These are phyloP conservation scores for Hylyphantes graminicola DNA, from an alignment of 1,140 invertebrate genomes.

Conservation along the genomic window DNA sequence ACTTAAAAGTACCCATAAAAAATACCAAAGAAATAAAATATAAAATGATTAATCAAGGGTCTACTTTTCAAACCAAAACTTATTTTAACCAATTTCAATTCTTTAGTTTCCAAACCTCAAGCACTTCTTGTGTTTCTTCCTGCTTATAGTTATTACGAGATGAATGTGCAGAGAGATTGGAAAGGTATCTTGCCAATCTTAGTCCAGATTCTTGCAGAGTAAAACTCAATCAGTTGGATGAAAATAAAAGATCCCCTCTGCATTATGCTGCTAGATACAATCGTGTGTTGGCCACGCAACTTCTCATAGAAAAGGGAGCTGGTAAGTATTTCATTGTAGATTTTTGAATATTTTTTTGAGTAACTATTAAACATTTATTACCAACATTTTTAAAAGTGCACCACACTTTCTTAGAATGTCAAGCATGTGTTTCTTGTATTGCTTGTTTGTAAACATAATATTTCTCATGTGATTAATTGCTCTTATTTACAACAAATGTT, in stretches of 20 bases:
- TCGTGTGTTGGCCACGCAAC: conserved; percentile 65
- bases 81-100: neutral
- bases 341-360: too few relatives aligned
- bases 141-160: conserved; percentile 24
- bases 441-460: too few relatives aligned
- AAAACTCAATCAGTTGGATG: conserved; percentile 67
- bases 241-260: conserved; percentile 67
- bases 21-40: too few relatives aligned
- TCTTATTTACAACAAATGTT: too few relatives aligned
- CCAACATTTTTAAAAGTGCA: too few relatives aligned
- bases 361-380: too few relatives aligned
- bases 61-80: too few relatives aligned
- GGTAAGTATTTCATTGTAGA: conserved; percentile 62
- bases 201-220: conserved; percentile 18
- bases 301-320: conserved; percentile 68
- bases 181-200: conserved; percentile 17
- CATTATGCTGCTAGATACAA: conserved; percentile 70
- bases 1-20: too few relatives aligned
- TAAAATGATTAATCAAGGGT: too few relatives aligned
- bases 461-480: too few relatives aligned
- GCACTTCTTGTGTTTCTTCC: neutral
- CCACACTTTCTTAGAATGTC: too few relatives aligned
- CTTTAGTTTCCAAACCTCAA: neutral
- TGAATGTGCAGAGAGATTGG: conserved; percentile 19
- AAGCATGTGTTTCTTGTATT: too few relatives aligned